phyloP scores from a whole-genome alignment of 2,113 vertebrate genomes.

The Myotis lucifugus region DNA sequence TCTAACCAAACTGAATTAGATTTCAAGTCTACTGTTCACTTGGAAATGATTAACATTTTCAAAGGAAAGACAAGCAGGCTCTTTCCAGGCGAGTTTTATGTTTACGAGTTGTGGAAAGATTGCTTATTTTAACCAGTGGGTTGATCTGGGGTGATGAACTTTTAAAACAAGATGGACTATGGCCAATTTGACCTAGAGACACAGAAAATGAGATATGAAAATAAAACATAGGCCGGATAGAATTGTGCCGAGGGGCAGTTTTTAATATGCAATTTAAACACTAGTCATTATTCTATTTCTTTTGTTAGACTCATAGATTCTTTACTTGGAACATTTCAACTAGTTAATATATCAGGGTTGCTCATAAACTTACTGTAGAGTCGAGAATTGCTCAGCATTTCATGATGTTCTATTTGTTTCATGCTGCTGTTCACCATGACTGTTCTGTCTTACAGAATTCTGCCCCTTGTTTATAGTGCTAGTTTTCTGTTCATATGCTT shows the following conservation, averaged over 20 bases:
- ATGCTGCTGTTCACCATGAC: background rate
- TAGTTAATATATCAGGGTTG: constrained; percentile 62
- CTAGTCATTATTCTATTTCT: constrained; percentile 70
- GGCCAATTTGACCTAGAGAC: constrained; percentile 58
- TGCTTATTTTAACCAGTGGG: constrained; percentile 60
- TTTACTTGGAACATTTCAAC: constrained; percentile 68
- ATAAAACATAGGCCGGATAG: constrained; percentile 40
- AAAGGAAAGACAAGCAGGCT: constrained; percentile 31
- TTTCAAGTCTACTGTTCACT: constrained; percentile 48
- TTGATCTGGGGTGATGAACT: constrained; percentile 47
- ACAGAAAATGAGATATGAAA: constrained; percentile 69
- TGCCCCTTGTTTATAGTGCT: background rate
- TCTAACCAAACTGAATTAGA: background rate
- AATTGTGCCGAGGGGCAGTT: background rate
- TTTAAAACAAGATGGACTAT: constrained; percentile 64
- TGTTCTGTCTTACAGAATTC: background rate
- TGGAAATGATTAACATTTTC: constrained; percentile 76
- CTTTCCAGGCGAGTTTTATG: constrained; percentile 60
- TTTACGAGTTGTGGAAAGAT: constrained; percentile 66
- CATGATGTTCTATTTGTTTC: background rate
- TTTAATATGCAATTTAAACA: constrained; percentile 66
- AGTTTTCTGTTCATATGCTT: background rate
- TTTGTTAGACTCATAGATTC: constrained; percentile 67
- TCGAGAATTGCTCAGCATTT: background rate
- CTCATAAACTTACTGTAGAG: background rate